Evolutionary conservation across 2,888 invertebrate species (phyloP).

Genomic region (Creontiades dilutus): DNA sequence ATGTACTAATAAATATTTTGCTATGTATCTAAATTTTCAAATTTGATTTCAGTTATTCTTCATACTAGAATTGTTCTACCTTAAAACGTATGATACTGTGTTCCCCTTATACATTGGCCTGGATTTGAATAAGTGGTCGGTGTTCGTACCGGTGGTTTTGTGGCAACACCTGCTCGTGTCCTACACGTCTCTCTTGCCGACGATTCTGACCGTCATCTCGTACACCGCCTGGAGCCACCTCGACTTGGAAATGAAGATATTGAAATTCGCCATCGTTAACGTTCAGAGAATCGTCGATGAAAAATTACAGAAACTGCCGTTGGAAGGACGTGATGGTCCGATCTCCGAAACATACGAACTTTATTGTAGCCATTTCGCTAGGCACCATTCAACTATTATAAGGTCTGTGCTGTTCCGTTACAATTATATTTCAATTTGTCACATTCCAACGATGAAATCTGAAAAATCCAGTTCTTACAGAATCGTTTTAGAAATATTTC

Average conservation of each 20-base stretch:
- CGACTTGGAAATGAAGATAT: constrained; percentile 22
- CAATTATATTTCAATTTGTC: background rate
- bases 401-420: background rate
- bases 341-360: background rate
- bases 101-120: background rate
- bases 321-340: background rate
- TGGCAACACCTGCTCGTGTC: background rate
- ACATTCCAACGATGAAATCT: too few relatives aligned
- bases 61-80: background rate
- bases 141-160: background rate
- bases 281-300: constrained; percentile 9
- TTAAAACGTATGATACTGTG: background rate
- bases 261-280: background rate
- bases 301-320: background rate
- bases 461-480: too few relatives aligned
- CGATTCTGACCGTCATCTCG: background rate
- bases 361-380: constrained; percentile 16
- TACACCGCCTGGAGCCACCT: constrained; percentile 45
- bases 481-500: too few relatives aligned
- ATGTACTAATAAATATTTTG: background rate
- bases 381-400: background rate
- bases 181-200: background rate
- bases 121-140: background rate
- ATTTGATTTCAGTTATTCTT: constrained; percentile 8
- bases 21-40: background rate